Evolutionary conservation across 2,888 invertebrate species (phyloP), one percentile per base, ranked within the genome.

Genomic region (Rhamnusium bicolor): DNA sequence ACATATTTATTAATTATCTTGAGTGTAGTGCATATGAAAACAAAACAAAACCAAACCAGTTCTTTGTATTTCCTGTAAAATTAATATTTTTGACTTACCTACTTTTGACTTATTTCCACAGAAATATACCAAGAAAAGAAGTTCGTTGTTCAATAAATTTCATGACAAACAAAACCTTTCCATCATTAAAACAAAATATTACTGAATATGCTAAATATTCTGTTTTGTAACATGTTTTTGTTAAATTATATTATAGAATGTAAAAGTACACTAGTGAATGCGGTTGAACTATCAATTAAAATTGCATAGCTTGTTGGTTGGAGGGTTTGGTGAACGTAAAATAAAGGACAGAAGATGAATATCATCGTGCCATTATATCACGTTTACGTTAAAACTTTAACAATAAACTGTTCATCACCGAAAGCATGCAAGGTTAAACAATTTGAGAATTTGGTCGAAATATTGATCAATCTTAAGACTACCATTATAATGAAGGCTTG

Each of bases 381-480:
- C 54, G 56, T 67, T 40, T 62, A 62, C 54, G 70, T 19, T 71
- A 40, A 71, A 71, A 65, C 56, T 56, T 71, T 58, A 65, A 71
- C 54, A 71, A 71, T 65, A 65, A 47, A 63, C 69, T 56, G 69
- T 69, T 69, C 69, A 69, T 69, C 69, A 69, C 53, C 51, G 69
- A 12, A n/a, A 46, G 51, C 69, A 60, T 60, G 53, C 69, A 61
- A 69, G 69, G 69, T 61, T 69, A 60, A 69, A 69, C 69, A 69
- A 69, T 67, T 19, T 69, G 60, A 69, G 69, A 69, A 69, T 69
- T 68, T 58, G 68, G 68, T 14, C 68, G 68, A 68, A 68, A 68
- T 69, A 69, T 69, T 60, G 69, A 69, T 69, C 69, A 60, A 60
- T 69, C 69, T 69, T 69, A 68, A 68, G 58, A 58, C 68, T 68